Conservation (phyloP, 2,888 invertebrate species). For the Chaitophorus viminalis region DNA sequence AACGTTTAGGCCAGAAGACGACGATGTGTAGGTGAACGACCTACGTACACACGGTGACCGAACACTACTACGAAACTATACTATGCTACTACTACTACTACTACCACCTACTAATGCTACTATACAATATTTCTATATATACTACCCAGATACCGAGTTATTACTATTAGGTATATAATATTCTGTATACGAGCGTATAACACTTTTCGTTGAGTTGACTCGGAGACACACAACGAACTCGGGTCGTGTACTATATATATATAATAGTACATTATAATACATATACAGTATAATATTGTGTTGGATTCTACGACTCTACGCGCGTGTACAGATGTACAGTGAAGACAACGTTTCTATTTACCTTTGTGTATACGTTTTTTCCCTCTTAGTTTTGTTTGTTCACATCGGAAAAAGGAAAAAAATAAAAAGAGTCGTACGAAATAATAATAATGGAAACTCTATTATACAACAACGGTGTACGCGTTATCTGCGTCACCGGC, state of each 20-base stretch:
- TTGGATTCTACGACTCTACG: background rate
- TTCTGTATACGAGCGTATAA: background rate
- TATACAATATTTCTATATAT: background rate
- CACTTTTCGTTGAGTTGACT: background rate
- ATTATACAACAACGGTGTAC: background rate
- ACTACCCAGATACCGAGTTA: background rate
- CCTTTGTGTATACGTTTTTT: background rate
- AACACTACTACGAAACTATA: background rate
- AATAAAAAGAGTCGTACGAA: background rate
- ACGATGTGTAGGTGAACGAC: slow-evolving; percentile 48
- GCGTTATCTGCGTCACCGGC: background rate
- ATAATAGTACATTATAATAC: background rate
- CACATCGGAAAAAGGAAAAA: background rate
- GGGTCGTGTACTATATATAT: background rate
- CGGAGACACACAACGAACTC: slow-evolving; percentile 1
- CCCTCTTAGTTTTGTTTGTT: background rate
- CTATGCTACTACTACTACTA: background rate
- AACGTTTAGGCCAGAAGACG: background rate
- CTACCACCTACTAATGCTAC: background rate
- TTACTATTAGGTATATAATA: background rate
- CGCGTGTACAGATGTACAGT: too few relatives aligned
- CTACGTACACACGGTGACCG: background rate
- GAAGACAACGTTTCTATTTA: slow-evolving; percentile 9
- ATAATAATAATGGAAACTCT: background rate
- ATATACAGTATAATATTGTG: background rate